These are phyloP conservation scores for Drosophila yooni DNA, from an alignment of 2,888 invertebrate genomes.

Conservation along the genomic window DNA sequence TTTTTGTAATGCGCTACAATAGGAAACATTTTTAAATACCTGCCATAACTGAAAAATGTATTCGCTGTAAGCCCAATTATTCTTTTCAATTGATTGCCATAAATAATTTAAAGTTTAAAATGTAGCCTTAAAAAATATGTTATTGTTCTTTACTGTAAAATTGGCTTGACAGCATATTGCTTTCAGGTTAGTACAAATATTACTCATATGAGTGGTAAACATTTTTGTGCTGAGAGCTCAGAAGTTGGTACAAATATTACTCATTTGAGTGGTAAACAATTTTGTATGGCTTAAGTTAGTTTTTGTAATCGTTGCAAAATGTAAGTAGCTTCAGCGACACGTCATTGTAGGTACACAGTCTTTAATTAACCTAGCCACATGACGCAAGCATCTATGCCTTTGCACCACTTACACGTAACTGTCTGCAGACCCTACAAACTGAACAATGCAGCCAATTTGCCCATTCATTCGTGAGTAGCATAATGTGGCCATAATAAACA, in stretches of 20 bases:
- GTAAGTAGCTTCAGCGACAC: not conserved
- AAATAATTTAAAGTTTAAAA: not conserved
- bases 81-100: constrained; percentile 7
- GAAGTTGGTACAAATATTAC: not conserved
- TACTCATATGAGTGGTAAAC: not conserved
- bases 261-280: not conserved
- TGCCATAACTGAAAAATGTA: not conserved
- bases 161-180: not conserved
- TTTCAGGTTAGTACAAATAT: not conserved
- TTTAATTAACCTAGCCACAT: constrained; percentile 27
- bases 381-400: constrained; percentile 16
- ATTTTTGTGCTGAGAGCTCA: not conserved
- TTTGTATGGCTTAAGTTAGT: not conserved
- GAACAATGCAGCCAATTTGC: constrained; percentile 52
- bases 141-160: not conserved
- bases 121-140: not conserved
- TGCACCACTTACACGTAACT: constrained; percentile 22
- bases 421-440: constrained; percentile 29
- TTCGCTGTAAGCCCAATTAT: not conserved
- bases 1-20: constrained; percentile 39
- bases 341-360: constrained; percentile 1
- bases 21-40: not conserved
- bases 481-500: constrained; percentile 35
- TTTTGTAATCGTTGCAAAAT: not conserved
- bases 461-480: constrained; percentile 42